Evolutionary conservation across 2,888 invertebrate genomes (phyloP), one percentile per base, ranked within the genome.

Genomic region (Temnothorax rugatulus): DNA sequence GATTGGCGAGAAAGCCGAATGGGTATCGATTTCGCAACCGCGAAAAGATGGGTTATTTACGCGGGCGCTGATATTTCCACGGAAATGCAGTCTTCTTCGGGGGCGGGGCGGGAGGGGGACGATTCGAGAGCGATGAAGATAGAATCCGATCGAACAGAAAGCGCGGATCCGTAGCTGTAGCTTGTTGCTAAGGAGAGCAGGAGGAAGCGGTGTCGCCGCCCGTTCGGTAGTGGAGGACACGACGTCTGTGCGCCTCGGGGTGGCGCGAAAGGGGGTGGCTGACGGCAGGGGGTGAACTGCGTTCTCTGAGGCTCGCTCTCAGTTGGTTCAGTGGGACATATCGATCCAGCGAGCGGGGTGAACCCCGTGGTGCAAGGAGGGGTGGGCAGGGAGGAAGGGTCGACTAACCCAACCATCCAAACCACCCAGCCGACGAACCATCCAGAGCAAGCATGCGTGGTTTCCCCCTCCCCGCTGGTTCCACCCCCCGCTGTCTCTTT

Each of bases 301-400:
- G 84, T 81, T 81, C 77, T 77, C 79, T 50, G 83, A 86, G 85
- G 86, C 81, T 86, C 84, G 86, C 86, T 73, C 79, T 89, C 88
- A 86, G 91, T 90, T 89, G 89, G 90, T 91, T 91, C 91, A 91
- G 87, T 90, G 87, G 91, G 91, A 89, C 90, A 91, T 90, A 91
- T 91, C 91, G 91, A 91, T 91, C 90, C 85, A 61, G 18, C 64
- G 74, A 61, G 75, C 64, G 68, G 61, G 73, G 41, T 52, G 54
- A 57, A 71, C 57, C 41, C 54, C 13, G 54, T 25, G 73, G 50
- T 57, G 63, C 59, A 61, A 21, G 69, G 13, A 44, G 81, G 66
- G 83, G 41, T 9, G 59, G 57, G 34, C 25, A 11, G 52, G 21
- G 41, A 54, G n/a, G 54, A 25, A 54, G 41, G 52, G 34, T 82